Conservation (phyloP, 2,797 vertebrate species). For the Thamnophis elegans region DNA sequence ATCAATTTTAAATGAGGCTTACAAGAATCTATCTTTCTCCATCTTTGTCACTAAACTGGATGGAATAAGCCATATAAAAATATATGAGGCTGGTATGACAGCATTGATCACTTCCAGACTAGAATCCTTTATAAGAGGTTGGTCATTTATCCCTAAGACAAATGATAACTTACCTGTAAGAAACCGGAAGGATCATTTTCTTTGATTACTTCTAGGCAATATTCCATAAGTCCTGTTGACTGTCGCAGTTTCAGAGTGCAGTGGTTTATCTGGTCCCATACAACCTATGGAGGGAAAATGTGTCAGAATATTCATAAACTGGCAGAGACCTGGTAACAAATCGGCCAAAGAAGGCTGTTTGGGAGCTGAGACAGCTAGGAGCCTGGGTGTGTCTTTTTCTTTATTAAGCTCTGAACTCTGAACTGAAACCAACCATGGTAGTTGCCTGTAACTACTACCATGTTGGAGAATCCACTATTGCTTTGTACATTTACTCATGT, state of each 20-base stretch:
- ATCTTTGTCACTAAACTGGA: neutral
- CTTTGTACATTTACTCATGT: too few species aligned
- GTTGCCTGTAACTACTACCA: too few species aligned
- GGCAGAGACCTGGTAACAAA: too few species aligned
- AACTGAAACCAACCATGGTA: too few species aligned
- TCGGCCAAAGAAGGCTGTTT: too few species aligned
- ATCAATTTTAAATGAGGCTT: neutral
- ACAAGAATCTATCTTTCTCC: neutral
- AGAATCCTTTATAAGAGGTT: neutral
- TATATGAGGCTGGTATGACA: neutral
- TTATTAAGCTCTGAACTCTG: too few species aligned
- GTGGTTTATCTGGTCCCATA: conserved; percentile 98
- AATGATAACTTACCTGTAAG: conserved; percentile 81
- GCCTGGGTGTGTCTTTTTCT: too few species aligned
- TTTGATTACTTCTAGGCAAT: conserved; percentile 94
- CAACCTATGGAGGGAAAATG: conserved; percentile 77
- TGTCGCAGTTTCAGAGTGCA: conserved; percentile 96
- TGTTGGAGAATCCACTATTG: too few species aligned
- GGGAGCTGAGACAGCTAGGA: too few species aligned
- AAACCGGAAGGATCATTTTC: conserved; percentile 97
- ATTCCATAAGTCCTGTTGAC: conserved; percentile 98
- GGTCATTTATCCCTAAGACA: accelerated
- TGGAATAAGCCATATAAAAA: neutral
- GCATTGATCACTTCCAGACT: neutral
- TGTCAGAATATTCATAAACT: too few species aligned